phyloP scores from a whole-genome alignment of 2,113 vertebrate genomes.

The Todiramphus saurophagus region DNA sequence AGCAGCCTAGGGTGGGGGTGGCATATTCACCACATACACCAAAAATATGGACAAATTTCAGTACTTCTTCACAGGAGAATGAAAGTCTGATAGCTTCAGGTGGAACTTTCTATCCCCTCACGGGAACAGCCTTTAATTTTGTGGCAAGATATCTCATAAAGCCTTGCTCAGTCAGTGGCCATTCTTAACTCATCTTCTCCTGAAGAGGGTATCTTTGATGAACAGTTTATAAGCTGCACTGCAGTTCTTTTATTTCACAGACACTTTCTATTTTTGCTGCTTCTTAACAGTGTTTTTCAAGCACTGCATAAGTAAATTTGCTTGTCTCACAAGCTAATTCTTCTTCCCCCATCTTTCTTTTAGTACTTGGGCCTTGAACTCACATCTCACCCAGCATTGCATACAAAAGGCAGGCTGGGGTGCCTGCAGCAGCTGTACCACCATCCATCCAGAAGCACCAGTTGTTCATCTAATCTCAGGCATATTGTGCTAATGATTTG shows the following conservation, averaged over 20 bases:
- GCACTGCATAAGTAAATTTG: background rate
- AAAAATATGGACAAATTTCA: background rate
- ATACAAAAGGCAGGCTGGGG: background rate
- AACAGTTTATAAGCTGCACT: background rate
- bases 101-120: background rate
- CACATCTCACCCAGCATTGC: background rate
- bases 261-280: background rate
- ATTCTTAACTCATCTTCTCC: background rate
- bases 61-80: background rate
- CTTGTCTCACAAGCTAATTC: background rate
- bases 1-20: no score
- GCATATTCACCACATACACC: background rate
- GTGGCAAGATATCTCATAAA: background rate
- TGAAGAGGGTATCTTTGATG: background rate
- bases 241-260: background rate
- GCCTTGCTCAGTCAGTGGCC: background rate
- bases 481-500: constrained; percentile 9
- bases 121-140: background rate
- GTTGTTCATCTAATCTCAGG: background rate
- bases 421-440: background rate
- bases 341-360: background rate
- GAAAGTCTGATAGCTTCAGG: background rate
- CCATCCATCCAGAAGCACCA: rapidly evolving
- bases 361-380: background rate
- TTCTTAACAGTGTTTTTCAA: background rate